These are phyloP conservation scores for Entomobrya multifasciata DNA, from an alignment of 2,888 invertebrate species.

Conservation along the genomic window DNA sequence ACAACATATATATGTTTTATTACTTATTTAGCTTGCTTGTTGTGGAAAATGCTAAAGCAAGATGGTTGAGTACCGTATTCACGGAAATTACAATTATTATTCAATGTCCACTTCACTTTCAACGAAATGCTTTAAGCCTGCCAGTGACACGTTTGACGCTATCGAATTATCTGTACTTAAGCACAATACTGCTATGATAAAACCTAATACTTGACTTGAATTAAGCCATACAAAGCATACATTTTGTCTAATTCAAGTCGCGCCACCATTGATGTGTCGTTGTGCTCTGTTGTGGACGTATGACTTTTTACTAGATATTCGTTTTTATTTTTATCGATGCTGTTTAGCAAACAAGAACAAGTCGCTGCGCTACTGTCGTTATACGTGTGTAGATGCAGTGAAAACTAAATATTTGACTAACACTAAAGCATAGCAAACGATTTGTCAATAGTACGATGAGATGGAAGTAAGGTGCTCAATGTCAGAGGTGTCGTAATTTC, in stretches of 20 bases:
- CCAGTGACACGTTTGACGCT: slow-evolving; percentile 27
- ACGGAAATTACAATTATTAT: neutral
- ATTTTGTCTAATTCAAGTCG: too few relatives aligned
- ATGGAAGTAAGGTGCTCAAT: neutral
- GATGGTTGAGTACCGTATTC: neutral
- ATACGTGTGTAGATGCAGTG: too few relatives aligned
- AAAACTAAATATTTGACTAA: neutral
- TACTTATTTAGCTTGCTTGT: neutral
- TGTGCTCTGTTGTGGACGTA: slow-evolving; percentile 5
- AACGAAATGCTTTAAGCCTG: slow-evolving; percentile 49
- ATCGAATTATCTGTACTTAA: neutral
- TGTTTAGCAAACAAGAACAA: neutral
- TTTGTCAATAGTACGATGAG: slow-evolving; percentile 15
- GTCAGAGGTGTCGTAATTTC: neutral
- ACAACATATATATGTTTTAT: neutral
- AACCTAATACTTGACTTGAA: too few relatives aligned
- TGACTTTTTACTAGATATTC: neutral
- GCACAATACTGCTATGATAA: neutral
- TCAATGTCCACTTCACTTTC: slow-evolving; percentile 25
- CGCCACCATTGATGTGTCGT: neutral
- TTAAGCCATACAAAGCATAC: too few relatives aligned
- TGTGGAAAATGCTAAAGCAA: neutral
- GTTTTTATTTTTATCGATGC: slow-evolving; percentile 13
- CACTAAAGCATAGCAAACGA: neutral
- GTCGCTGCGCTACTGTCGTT: too few relatives aligned